Conservation (phyloP, 2,113 vertebrate genomes). For the Dendrocopos noguchii region DNA sequence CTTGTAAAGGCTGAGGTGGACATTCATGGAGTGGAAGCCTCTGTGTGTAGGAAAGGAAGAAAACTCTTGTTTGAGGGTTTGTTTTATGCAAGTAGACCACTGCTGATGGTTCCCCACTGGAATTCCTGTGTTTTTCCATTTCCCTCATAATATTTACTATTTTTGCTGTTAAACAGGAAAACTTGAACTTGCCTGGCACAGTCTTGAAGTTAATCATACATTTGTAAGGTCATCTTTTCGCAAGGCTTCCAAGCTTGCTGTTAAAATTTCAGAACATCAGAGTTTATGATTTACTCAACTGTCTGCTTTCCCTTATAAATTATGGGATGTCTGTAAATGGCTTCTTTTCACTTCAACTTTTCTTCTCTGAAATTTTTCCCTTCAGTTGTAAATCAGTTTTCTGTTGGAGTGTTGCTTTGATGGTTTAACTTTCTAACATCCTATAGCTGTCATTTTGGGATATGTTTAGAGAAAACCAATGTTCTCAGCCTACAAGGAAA, state of each 20-base stretch:
- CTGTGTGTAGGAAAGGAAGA: not conserved
- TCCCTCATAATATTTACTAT: not conserved
- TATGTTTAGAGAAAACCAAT: not conserved
- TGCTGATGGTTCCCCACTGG: not conserved
- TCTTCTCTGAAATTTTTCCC: not conserved
- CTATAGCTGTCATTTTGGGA: not conserved
- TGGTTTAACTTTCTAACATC: not conserved
- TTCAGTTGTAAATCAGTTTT: not conserved
- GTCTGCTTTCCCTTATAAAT: slow-evolving; percentile 39
- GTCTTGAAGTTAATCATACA: not conserved
- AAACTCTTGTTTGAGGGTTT: not conserved
- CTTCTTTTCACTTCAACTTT: slow-evolving; percentile 33
- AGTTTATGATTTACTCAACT: slow-evolving; percentile 45
- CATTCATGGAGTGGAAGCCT: not conserved
- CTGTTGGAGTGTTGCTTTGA: not conserved
- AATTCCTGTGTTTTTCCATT: fast-evolving
- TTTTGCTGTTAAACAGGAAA: not conserved
- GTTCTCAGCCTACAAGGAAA: not conserved
- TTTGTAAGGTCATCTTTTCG: slow-evolving; percentile 30
- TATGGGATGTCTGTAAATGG: slow-evolving; percentile 49
- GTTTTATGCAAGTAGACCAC: not conserved
- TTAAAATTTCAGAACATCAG: slow-evolving; percentile 59
- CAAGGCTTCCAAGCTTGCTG: slow-evolving; percentile 47
- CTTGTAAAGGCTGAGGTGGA: not conserved
- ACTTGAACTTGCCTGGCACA: not conserved